Evolutionary conservation across 2,113 vertebrate genomes (phyloP), one percentile per base, ranked within the genome.

Genomic region (Thryonomys swinderianus): DNA sequence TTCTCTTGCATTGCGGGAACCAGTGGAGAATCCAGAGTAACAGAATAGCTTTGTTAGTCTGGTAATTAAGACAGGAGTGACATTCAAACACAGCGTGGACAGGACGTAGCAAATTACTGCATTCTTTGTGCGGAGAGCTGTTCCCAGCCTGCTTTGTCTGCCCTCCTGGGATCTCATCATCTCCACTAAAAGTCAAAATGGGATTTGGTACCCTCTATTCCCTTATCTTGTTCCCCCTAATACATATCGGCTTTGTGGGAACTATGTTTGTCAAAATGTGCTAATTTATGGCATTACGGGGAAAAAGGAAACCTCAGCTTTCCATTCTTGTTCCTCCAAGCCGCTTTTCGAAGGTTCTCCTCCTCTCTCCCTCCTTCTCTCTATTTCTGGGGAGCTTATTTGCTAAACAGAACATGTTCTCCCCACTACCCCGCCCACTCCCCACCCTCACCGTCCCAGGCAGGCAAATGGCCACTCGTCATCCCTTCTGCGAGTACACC

Each of bases 161-260:
- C 98, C 98, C 99, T 99, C 99, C 93, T 92, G 99, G 99, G 99
- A 99, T 98, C 99, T 99, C 98, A 98, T 99, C 98, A 98, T 99
- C 98, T 99, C 99, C 98, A 98, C 98, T 99, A 99, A 99, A 99
- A 99, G 99, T 99, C 99, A 99, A 98, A 99, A 99, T 98, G 98
- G 99, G 98, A 99, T 99, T 99, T 99, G 99, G 98, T 99, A 98
- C 98, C 98, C 98, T 99, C 97, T 98, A 98, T 99, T 99, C 98
- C 98, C 98, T 99, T 97, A 98, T 96, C 97, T 97, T 98, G 98
- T 97, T 94, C 83, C 85, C 84, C 92, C 83, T 96, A 97, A 97
- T 97, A 82, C 94, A 88, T 96, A 98, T 98, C 93, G 97, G 87
- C 83, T 96, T 97, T 96, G 80, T 94, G 97, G 97, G 97, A 98